These are phyloP conservation scores for Papilio polytes DNA, from an alignment of 1,140 invertebrate genomes.

Conservation along the genomic window DNA sequence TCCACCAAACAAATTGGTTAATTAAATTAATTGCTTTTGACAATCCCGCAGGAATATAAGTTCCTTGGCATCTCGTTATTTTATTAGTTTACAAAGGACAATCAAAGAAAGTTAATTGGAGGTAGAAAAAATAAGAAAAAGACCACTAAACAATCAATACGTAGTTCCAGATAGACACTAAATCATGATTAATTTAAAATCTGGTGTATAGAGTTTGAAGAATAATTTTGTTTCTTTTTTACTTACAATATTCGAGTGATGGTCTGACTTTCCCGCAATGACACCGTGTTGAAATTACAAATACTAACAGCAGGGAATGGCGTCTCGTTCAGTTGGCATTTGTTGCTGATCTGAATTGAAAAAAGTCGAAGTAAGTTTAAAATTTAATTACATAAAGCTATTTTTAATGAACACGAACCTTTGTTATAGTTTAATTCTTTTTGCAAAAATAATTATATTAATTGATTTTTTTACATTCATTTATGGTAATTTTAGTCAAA, in stretches of 20 bases:
- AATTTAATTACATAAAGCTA: too few species aligned
- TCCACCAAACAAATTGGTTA: constrained; percentile 10
- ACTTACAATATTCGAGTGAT: constrained; percentile 67
- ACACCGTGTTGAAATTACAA: constrained; percentile 72
- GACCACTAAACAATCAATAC: neutral
- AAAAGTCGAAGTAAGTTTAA: neutral
- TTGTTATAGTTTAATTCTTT: too few species aligned
- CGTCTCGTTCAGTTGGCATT: constrained; percentile 68
- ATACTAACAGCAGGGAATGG: constrained; percentile 72
- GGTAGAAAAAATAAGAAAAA: neutral
- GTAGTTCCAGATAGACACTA: neutral
- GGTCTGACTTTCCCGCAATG: constrained; percentile 51
- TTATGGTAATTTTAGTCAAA: too few species aligned
- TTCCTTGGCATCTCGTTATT: neutral
- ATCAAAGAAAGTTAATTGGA: constrained; percentile 12
- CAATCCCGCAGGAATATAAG: neutral
- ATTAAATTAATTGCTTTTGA: constrained; percentile 24
- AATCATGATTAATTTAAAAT: neutral
- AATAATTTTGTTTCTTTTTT: neutral
- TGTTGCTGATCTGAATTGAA: constrained; percentile 64
- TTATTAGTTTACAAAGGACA: neutral
- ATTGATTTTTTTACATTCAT: too few species aligned
- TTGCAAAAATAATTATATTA: too few species aligned
- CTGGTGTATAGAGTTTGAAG: neutral
- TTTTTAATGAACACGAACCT: too few species aligned